Conservation (phyloP, 1,140 invertebrate genomes). For the Sycobia sp. region DNA sequence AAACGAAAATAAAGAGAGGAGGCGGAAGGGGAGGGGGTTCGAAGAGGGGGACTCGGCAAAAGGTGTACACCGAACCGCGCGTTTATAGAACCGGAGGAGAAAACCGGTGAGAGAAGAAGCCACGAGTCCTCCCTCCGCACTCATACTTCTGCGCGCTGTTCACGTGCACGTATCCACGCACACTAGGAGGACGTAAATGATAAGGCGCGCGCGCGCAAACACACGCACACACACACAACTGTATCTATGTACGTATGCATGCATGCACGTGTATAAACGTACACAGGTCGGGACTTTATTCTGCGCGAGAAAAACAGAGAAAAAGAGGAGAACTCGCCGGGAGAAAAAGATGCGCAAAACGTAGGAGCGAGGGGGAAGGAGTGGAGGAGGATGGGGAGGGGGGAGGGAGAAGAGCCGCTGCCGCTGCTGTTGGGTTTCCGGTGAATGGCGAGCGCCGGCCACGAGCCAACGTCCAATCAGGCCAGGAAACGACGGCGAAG, state of each 20-base stretch:
- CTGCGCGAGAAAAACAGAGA: no score
- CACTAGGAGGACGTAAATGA: no score
- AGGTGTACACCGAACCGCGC: slow-evolving; percentile 21
- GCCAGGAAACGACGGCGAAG: slow-evolving; percentile 54
- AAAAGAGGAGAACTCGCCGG: slow-evolving; percentile 20
- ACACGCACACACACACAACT: no score
- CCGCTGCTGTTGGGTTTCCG: slow-evolving; percentile 22
- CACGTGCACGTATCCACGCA: no score
- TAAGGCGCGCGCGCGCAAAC: no score
- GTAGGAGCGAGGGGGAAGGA: no score
- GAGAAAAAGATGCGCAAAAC: slow-evolving; percentile 10
- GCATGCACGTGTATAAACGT: background rate
- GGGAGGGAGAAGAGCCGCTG: slow-evolving; percentile 4
- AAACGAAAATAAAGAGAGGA: slow-evolving; percentile 33
- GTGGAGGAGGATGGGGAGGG: background rate
- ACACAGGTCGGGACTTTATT: no score
- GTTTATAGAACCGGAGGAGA: no score
- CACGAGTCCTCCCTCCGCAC: no score
- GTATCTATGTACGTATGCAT: background rate
- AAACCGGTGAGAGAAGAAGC: background rate
- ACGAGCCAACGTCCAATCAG: slow-evolving; percentile 63
- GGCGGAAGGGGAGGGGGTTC: slow-evolving; percentile 13
- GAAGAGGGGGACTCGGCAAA: slow-evolving; percentile 39
- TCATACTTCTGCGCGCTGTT: no score
- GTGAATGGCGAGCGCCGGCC: slow-evolving; percentile 60